A percentile compares a stretch with the other conserved stretches of the same genome.
These are phyloP conservation scores for Hypolimnas misippus DNA, from an alignment of 2,888 invertebrate species.

Conservation along the genomic window DNA sequence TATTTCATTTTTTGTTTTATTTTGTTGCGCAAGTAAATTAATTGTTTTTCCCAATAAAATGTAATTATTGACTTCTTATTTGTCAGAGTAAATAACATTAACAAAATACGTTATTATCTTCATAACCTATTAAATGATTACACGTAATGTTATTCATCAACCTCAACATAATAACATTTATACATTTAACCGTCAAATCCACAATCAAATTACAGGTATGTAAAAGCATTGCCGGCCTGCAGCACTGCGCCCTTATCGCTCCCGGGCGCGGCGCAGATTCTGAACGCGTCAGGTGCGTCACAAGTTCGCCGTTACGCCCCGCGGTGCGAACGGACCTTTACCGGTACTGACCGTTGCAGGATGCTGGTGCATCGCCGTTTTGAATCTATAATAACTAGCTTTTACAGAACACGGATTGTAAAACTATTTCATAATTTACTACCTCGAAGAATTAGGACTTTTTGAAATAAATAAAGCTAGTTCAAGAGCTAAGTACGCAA, in stretches of 20 bases:
- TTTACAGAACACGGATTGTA: constrained; percentile 8
- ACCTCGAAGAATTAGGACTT: not conserved
- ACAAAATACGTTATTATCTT: too few species aligned
- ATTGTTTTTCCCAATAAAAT: not conserved
- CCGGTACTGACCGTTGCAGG: constrained; percentile 52
- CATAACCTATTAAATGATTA: not conserved
- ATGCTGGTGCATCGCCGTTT: constrained; percentile 42
- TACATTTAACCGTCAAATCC: constrained; percentile 15
- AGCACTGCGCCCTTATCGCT: constrained; percentile 38
- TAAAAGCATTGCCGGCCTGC: constrained; percentile 8
- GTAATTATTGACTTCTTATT: not conserved
- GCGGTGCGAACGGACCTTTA: constrained; percentile 57
- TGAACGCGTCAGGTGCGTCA: constrained; percentile 67
- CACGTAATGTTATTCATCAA: constrained; percentile 1
- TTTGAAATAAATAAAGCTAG: not conserved
- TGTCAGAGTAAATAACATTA: not conserved
- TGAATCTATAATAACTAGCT: constrained; percentile 42
- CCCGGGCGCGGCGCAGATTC: constrained; percentile 48
- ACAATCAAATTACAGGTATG: constrained; percentile 18
- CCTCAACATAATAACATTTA: not conserved
- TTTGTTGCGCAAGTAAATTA: not conserved
- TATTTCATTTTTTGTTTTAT: not conserved
- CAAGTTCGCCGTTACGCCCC: constrained; percentile 67
- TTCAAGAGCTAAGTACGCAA: too few species aligned
- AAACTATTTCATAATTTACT: not conserved